Evolutionary conservation across 2,797 vertebrate genomes (phyloP), one percentile per base, ranked within the genome.

Genomic region (Notolepis coatsorum): DNA sequence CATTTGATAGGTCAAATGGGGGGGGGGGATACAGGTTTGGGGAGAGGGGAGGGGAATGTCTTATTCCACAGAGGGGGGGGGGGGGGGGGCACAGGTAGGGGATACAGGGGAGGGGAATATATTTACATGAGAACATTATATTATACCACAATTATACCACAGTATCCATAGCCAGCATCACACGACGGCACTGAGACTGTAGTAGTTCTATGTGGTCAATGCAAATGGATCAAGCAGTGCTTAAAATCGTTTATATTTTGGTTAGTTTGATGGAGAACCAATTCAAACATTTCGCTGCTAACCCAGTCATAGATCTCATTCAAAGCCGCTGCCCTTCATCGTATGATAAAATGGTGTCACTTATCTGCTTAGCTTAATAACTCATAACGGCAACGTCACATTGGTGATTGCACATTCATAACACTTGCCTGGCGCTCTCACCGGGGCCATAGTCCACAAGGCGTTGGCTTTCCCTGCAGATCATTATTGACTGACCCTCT

Each of bases 191-290:
- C n/a, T n/a, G n/a, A n/a, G n/a, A n/a, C n/a, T n/a, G n/a, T n/a
- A n/a, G n/a, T n/a, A n/a, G n/a, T n/a, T n/a, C n/a, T n/a, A n/a
- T n/a, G n/a, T n/a, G n/a, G n/a, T n/a, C n/a, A n/a, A n/a, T n/a
- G n/a, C n/a, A n/a, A n/a, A n/a, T n/a, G n/a, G n/a, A n/a, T n/a
- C n/a, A 18, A 20, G 8, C 39, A 9, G n/a, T 9, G 15, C 60
- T 68, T 60, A 49, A 51, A 63, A 21, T 47, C 9, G 6, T 67
- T 9, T 13, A 35, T n/a, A 8, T 54, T 38, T 46, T 15, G 35
- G n/a, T 27, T 27, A 0, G 49, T 42, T 60, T 64, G 13, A 23
- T 10, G 3, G 61, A 39, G 50, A 10, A 56, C 15, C 61, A 20
- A 6, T 43, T 7, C 8, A 5, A n/a, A 7, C 9, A 12, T 12